Percentiles rank a stretch among this genome's conserved stretches.
These are phyloP conservation scores for Xenops minutus DNA, from an alignment of 2,797 vertebrate species.

Conservation along the genomic window DNA sequence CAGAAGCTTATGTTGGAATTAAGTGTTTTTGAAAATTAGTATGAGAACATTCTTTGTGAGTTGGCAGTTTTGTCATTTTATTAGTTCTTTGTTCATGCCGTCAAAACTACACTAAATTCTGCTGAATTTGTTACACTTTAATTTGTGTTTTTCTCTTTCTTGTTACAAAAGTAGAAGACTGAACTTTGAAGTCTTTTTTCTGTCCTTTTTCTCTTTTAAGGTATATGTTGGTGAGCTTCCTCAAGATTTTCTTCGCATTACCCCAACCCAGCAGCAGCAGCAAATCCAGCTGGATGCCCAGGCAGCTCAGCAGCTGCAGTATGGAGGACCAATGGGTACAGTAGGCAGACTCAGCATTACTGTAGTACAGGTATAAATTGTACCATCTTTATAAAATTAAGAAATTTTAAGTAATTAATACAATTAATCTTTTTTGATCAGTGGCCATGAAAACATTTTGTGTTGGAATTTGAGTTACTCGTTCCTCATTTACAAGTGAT, in stretches of 20 bases:
- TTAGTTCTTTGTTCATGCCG: neutral
- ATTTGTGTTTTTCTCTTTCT: neutral
- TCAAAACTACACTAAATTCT: neutral
- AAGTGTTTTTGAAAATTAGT: neutral
- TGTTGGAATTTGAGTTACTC: neutral
- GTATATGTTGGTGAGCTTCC: conserved; percentile 94
- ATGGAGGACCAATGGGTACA: conserved; percentile 83
- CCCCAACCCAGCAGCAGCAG: conserved; percentile 92
- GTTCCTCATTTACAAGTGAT: too few species aligned
- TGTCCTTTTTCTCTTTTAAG: conserved; percentile 59
- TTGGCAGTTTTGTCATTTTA: neutral
- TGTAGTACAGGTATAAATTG: conserved; percentile 88
- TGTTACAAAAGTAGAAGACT: neutral
- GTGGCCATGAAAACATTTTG: neutral
- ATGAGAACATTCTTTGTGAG: neutral
- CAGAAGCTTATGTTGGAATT: neutral
- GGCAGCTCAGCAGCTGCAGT: conserved; percentile 92
- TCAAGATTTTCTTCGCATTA: conserved; percentile 93
- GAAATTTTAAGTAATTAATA: neutral
- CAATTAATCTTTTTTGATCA: neutral
- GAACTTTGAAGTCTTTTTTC: neutral
- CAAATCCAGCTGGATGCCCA: conserved; percentile 94
- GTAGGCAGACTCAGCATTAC: conserved; percentile 94
- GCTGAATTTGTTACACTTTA: neutral
- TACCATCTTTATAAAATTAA: neutral